Conservation (phyloP, 2,113 vertebrate genomes). For the Daboia siamensis region DNA sequence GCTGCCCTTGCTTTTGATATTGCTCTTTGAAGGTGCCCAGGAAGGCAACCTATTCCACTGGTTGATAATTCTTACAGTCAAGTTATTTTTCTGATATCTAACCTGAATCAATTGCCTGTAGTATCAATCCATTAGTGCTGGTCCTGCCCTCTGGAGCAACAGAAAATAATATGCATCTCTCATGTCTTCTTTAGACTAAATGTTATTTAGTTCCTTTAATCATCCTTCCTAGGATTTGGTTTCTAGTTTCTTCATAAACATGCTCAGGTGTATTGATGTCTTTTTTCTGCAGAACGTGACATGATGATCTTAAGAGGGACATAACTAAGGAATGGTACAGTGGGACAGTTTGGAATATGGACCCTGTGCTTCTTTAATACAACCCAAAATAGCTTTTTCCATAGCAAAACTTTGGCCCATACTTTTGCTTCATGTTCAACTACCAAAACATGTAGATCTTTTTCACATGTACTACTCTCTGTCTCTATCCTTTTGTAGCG, state of each 20-base stretch:
- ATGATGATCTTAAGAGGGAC: neutral
- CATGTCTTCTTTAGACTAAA: neutral
- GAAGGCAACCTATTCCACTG: neutral
- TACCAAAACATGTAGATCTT: neutral
- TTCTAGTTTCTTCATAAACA: neutral
- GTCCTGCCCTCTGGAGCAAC: neutral
- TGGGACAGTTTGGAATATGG: neutral
- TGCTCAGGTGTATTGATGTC: neutral
- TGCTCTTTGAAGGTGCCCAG: neutral
- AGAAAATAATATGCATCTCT: neutral
- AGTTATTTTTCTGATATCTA: neutral
- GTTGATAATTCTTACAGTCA: neutral
- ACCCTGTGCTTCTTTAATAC: neutral
- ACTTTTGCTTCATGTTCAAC: neutral
- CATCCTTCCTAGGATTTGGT: neutral
- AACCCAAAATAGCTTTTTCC: neutral
- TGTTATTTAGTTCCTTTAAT: neutral
- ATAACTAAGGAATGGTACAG: neutral
- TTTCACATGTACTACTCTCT: neutral
- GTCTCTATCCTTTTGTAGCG: neutral
- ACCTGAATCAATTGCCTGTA: too few relatives aligned
- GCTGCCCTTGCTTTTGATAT: neutral
- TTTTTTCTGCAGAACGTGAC: neutral
- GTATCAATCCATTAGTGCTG: neutral
- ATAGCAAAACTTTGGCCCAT: neutral